These are phyloP conservation scores for Taurulus bubalis DNA, from an alignment of 2,113 vertebrate genomes.

Conservation along the genomic window DNA sequence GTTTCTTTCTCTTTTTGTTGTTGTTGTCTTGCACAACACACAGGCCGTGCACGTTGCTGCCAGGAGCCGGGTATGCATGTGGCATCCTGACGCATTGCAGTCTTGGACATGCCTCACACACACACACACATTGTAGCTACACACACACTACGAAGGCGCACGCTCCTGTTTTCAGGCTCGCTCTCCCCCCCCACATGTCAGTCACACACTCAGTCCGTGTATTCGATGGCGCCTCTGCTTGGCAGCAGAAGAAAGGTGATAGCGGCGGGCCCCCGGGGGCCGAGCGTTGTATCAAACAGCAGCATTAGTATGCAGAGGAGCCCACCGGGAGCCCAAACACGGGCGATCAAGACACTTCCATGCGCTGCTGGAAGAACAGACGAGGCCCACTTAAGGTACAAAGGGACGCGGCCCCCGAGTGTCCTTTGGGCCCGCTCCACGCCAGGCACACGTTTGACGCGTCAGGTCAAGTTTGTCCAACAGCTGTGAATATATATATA, in stretches of 20 bases:
- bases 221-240: constrained; percentile 42
- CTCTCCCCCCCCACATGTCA: constrained; percentile 6
- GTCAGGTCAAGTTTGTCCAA: not conserved
- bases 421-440: constrained; percentile 28
- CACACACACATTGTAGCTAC: not conserved
- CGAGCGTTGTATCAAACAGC: constrained; percentile 31
- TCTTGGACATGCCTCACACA: constrained; percentile 13
- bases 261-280: constrained; percentile 47
- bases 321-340: constrained; percentile 40
- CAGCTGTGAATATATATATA: not conserved
- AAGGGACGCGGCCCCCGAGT: not conserved
- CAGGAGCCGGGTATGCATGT: constrained; percentile 35
- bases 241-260: constrained; percentile 58
- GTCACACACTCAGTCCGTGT: constrained; percentile 27
- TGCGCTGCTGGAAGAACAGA: constrained; percentile 25
- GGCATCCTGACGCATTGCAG: constrained; percentile 59
- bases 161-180: constrained; percentile 7
- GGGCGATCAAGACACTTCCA: constrained; percentile 23
- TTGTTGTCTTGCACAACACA: constrained; percentile 13
- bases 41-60: constrained; percentile 25
- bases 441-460: too few species aligned
- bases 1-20: not conserved
- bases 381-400: constrained; percentile 32
- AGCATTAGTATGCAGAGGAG: constrained; percentile 57
- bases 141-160: not conserved